phyloP scores from a whole-genome alignment of 2,113 vertebrate genomes.

The Brachypteracias leptosomus region DNA sequence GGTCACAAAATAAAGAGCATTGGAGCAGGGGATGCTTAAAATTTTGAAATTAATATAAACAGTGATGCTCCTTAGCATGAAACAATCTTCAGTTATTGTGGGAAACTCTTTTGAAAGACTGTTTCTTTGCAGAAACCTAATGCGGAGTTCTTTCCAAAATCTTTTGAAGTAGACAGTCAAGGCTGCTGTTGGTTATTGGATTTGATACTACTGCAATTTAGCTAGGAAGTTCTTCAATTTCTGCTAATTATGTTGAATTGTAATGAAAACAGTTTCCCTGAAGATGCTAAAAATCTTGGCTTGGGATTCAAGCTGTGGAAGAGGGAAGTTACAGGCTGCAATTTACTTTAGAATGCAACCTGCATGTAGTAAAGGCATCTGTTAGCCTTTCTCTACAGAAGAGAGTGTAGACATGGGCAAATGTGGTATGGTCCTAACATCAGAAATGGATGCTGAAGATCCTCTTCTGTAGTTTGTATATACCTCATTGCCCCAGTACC shows the following conservation, averaged over 20 bases:
- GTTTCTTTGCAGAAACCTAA: neutral
- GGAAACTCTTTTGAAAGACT: neutral
- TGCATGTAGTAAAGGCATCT: neutral
- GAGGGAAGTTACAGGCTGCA: neutral
- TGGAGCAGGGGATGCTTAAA: neutral
- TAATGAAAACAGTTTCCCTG: neutral
- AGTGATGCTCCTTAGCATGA: neutral
- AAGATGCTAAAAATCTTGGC: neutral
- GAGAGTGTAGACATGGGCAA: neutral
- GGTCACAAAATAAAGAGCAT: neutral
- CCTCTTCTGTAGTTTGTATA: neutral
- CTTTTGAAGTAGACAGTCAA: neutral
- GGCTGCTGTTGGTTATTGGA: fast-evolving
- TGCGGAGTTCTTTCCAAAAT: neutral
- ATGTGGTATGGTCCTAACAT: neutral
- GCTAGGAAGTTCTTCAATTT: neutral
- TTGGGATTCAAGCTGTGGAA: neutral
- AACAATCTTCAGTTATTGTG: neutral
- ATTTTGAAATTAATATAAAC: neutral
- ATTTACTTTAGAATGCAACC: neutral
- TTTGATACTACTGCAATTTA: neutral
- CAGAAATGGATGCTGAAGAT: neutral
- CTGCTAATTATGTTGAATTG: neutral
- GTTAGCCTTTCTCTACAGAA: neutral
- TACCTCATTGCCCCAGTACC: neutral